Base-by-base conservation (phyloP, 2,888 invertebrate species). In the Drosophila ochracea region DNA sequence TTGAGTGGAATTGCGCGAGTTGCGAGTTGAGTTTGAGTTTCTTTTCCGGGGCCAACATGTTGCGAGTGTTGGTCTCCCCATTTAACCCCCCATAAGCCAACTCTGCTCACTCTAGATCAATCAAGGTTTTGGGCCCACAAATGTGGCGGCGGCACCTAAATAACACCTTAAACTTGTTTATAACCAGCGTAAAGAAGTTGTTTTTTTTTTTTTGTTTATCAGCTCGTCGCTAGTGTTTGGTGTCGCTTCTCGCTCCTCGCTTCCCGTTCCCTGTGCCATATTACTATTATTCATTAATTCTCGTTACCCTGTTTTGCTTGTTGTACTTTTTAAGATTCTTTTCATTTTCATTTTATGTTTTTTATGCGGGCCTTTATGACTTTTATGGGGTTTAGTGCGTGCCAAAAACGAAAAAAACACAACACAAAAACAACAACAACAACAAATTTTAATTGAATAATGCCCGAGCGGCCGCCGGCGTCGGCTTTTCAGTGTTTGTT, bases 311-410 rank as follows among this genome's bases (percentile, higher is more conserved):
- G 50, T 71, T 68, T 55, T 66, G 50, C 54, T 47, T 66, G 73
- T 58, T 75, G 75, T 55, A 37, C 70, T 83, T 83, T 86, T 90
- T 84, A 81, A 88, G 84, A 90, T 92, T 92, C 82, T 91, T 92
- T 89, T 91, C 84, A 89, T 91, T 91, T 92, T 92, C 90, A 78
- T 91, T 92, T 92, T 87, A 92, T 92, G 88, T 80, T 83, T 92
- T 92, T 92, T 91, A 92, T 92, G 91, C 84, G 90, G 89, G 87
- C 80, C 91, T 93, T 93, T 92, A 92, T 92, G 92, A 90, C 84
- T 92, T 93, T 92, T 93, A 92, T 92, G 89, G 86, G 88, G 91
- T 91, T 92, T 91, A 93, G 92, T 92, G 92, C 92, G 92, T 93
- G 92, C 93, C 93, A 92, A 92, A 92, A 92, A 89, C 83, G 88